These are phyloP conservation scores for Scleropages formosus DNA, from an alignment of 2,797 vertebrate genomes.

Conservation along the genomic window DNA sequence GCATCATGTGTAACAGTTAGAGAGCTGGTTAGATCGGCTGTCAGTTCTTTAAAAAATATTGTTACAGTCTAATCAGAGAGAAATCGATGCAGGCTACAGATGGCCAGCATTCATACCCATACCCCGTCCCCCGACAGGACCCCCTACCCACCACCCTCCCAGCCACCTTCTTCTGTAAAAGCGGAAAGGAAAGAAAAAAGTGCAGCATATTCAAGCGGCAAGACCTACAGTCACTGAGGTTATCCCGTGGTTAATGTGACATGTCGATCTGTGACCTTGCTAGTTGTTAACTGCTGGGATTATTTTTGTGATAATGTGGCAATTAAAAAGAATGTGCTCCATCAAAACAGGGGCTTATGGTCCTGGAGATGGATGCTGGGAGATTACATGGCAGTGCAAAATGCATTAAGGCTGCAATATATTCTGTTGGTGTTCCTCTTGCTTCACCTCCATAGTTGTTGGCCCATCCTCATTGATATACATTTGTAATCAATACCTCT, in stretches of 20 bases:
- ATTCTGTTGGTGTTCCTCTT: slow-evolving; percentile 47
- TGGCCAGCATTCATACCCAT: slow-evolving; percentile 51
- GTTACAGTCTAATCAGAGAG: slow-evolving; percentile 58
- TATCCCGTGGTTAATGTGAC: slow-evolving; percentile 75
- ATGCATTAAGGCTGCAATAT: slow-evolving; percentile 63
- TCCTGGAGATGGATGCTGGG: slow-evolving; percentile 57
- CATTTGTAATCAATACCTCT: slow-evolving; percentile 59
- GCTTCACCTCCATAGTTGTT: slow-evolving; percentile 49
- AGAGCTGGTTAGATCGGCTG: slow-evolving; percentile 16
- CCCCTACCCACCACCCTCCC: slow-evolving; percentile 35
- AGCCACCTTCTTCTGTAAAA: slow-evolving; percentile 49
- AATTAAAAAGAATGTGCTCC: slow-evolving; percentile 67
- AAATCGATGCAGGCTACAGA: slow-evolving; percentile 58
- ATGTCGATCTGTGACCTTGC: slow-evolving; percentile 71
- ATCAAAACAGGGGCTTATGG: slow-evolving; percentile 55
- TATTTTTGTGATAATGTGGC: slow-evolving; percentile 76
- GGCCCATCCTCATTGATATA: slow-evolving; percentile 59
- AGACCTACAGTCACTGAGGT: slow-evolving; percentile 55
- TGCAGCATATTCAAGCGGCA: slow-evolving; percentile 5
- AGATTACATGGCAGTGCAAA: slow-evolving; percentile 61
- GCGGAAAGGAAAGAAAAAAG: neutral
- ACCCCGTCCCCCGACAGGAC: slow-evolving; percentile 22
- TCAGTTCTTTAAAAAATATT: slow-evolving; percentile 55
- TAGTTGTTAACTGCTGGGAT: slow-evolving; percentile 67
- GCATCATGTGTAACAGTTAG: slow-evolving; percentile 30